Conservation (phyloP, 1,140 invertebrate genomes). For the Harlomillsia oculata region DNA sequence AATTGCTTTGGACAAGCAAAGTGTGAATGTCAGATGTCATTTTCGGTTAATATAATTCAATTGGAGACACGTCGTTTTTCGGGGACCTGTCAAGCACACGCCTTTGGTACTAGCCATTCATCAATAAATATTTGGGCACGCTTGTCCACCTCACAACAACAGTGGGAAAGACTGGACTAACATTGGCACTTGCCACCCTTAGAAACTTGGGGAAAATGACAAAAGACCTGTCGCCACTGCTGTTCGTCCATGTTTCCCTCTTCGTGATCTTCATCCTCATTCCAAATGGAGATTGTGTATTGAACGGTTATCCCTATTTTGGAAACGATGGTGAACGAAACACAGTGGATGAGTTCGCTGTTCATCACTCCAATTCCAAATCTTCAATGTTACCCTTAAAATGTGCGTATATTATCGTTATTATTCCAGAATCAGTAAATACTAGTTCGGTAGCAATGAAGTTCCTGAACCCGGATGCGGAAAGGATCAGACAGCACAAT, state of each 20-base stretch:
- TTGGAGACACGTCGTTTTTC: constrained; percentile 19
- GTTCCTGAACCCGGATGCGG: not conserved
- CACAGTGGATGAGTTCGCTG: not conserved
- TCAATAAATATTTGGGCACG: constrained; percentile 38
- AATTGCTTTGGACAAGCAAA: too few relatives aligned
- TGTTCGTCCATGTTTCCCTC: not conserved
- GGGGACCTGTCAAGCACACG: constrained; percentile 31
- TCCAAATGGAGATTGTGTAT: too few relatives aligned
- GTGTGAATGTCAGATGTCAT: too few relatives aligned
- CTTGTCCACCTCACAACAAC: constrained; percentile 33
- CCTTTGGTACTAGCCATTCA: constrained; percentile 23
- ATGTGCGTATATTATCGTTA: not conserved
- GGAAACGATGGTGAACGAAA: not conserved
- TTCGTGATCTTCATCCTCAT: not conserved
- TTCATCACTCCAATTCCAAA: not conserved
- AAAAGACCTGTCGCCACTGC: not conserved
- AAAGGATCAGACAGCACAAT: constrained; percentile 13
- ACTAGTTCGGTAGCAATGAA: not conserved
- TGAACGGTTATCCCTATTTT: too few relatives aligned
- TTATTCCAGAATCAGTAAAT: not conserved
- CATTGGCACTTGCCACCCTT: not conserved
- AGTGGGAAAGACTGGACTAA: not conserved
- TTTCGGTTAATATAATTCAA: constrained; percentile 36
- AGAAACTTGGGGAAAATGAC: not conserved
- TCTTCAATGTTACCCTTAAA: not conserved